Conservation (phyloP, 2,888 invertebrate species). For the Trichogramma dendrolimi region DNA sequence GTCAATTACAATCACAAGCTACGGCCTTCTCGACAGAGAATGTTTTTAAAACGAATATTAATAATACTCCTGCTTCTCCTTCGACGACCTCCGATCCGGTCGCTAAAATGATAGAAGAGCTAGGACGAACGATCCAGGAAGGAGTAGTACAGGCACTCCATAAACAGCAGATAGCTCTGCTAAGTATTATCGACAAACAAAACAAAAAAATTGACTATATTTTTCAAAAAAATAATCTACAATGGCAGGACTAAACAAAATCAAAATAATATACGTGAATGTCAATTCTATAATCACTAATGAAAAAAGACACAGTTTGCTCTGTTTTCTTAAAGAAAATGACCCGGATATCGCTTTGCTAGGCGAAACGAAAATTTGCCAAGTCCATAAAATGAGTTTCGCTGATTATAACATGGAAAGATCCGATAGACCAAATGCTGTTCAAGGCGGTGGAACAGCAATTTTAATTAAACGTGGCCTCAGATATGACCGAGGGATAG, state of each 20-base stretch:
- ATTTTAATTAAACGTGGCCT: slow-evolving; percentile 27
- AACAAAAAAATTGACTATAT: not conserved
- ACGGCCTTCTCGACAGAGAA: too few relatives aligned
- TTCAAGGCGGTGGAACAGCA: slow-evolving; percentile 29
- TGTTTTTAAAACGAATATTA: too few relatives aligned
- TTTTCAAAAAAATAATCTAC: not conserved
- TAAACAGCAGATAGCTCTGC: not conserved
- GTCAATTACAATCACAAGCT: too few relatives aligned
- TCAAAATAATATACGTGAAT: slow-evolving; percentile 28
- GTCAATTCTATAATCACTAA: slow-evolving; percentile 27
- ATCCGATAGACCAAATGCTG: slow-evolving; percentile 19
- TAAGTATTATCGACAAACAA: too few relatives aligned
- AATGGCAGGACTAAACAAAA: not conserved
- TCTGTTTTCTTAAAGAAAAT: slow-evolving; percentile 10
- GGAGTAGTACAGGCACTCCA: not conserved
- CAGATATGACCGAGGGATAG: too few relatives aligned
- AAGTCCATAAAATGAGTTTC: slow-evolving; percentile 22
- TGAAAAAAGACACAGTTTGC: slow-evolving; percentile 17
- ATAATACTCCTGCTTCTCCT: too few relatives aligned
- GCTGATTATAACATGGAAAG: slow-evolving; percentile 22
- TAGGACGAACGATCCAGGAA: too few relatives aligned
- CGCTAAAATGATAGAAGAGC: too few relatives aligned
- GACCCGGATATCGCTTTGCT: slow-evolving; percentile 20
- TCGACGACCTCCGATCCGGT: too few relatives aligned
- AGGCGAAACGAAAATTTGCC: slow-evolving; percentile 28